Conservation (phyloP, 2,888 invertebrate species). For the Eilema depressum region DNA sequence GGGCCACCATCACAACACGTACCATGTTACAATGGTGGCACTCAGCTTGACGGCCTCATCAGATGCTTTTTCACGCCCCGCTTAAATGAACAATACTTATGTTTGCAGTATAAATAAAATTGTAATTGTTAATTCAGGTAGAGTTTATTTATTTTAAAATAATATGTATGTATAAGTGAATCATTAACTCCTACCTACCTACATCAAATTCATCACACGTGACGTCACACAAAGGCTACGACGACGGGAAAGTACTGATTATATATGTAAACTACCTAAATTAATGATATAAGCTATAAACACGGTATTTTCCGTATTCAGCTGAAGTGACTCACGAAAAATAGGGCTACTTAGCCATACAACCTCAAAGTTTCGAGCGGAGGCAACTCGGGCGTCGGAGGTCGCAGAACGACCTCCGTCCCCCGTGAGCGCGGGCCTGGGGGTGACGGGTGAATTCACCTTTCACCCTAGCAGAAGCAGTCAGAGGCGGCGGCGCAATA, state of each 20-base stretch:
- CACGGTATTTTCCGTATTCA: conserved; percentile 2
- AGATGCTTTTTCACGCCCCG: too few species aligned
- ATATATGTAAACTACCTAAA: background rate
- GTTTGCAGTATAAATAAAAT: background rate
- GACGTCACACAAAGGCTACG: background rate
- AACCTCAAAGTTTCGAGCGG: too few species aligned
- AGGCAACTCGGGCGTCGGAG: too few species aligned
- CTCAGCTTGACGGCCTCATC: too few species aligned
- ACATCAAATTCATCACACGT: background rate
- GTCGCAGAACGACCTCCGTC: too few species aligned
- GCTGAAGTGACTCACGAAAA: background rate
- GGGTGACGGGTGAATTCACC: too few species aligned
- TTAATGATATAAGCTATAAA: background rate
- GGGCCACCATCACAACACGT: too few species aligned
- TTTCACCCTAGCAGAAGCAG: too few species aligned
- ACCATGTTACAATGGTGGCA: too few species aligned
- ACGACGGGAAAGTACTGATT: background rate
- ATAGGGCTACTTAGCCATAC: background rate
- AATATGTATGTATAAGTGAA: background rate
- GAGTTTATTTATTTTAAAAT: background rate
- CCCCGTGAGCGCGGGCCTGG: too few species aligned
- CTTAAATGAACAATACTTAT: too few species aligned
- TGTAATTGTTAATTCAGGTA: background rate
- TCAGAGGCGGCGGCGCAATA: too few species aligned
- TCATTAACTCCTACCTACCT: background rate